Percentiles rank a stretch among this genome's conserved stretches.
These are phyloP conservation scores for Pelusios castaneus DNA, from an alignment of 2,113 vertebrate species.

Conservation along the genomic window DNA sequence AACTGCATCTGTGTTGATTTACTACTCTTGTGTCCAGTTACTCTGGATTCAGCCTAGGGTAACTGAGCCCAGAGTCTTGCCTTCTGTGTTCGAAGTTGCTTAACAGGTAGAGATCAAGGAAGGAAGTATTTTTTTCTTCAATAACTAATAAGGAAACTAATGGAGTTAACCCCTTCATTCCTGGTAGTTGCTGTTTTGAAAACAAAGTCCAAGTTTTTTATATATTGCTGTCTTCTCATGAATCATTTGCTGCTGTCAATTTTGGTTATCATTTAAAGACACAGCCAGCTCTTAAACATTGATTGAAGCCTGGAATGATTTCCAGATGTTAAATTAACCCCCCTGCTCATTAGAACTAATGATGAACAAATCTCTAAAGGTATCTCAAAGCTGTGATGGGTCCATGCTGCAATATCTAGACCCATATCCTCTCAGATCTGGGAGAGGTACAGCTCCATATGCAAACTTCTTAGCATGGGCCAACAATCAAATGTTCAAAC, in stretches of 20 bases:
- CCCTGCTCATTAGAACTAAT: background rate
- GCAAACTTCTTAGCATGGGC: background rate
- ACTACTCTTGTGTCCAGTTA: background rate
- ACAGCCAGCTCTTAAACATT: background rate
- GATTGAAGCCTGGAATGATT: background rate
- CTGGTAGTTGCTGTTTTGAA: background rate
- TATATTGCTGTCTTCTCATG: background rate
- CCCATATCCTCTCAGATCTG: background rate
- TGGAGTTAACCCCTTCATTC: background rate
- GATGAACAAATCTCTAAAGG: background rate
- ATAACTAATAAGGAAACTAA: accelerated
- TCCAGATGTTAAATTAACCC: background rate
- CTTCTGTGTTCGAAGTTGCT: background rate
- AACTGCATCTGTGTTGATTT: background rate
- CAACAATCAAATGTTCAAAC: background rate
- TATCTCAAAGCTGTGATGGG: background rate
- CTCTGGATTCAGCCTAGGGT: background rate
- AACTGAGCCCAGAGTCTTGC: background rate
- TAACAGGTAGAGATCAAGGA: background rate
- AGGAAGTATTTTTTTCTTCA: background rate
- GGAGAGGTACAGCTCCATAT: background rate
- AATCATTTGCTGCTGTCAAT: background rate
- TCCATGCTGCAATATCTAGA: background rate
- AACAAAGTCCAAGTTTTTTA: background rate
- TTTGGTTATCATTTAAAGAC: background rate